Percentiles rank a stretch among this genome's conserved stretches.
These are phyloP conservation scores for Pyrrhia umbra DNA, from an alignment of 2,888 invertebrate species.

Conservation along the genomic window DNA sequence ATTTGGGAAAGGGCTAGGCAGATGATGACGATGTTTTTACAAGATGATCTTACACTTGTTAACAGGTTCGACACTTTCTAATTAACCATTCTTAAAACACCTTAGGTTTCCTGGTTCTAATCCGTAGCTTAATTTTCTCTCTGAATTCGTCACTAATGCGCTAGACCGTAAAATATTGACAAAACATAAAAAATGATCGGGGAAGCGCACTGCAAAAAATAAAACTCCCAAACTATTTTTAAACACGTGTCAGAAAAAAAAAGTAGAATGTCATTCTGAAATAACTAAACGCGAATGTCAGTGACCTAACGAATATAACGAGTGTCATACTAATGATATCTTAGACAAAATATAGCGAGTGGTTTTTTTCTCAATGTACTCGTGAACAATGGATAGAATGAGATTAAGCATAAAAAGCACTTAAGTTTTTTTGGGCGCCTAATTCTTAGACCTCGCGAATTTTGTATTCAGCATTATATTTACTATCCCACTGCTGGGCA, in stretches of 20 bases:
- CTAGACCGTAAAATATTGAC: too few relatives aligned
- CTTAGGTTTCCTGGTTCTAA: too few relatives aligned
- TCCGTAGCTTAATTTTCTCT: too few relatives aligned
- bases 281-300: conserved; percentile 27
- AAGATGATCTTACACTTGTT: too few relatives aligned
- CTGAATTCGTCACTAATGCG: too few relatives aligned
- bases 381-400: conserved; percentile 16
- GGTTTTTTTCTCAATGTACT: conserved; percentile 9
- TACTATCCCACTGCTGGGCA: background rate
- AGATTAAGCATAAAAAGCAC: conserved; percentile 6
- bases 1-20: too few relatives aligned
- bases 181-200: too few relatives aligned
- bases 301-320: conserved; percentile 14
- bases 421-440: background rate
- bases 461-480: too few relatives aligned
- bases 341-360: conserved; percentile 4
- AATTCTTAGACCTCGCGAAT: background rate
- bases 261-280: conserved; percentile 31
- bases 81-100: too few relatives aligned
- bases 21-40: too few relatives aligned
- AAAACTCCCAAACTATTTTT: background rate
- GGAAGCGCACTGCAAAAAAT: conserved; percentile 2
- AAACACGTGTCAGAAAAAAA: conserved; percentile 12
- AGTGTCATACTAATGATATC: conserved; percentile 26
- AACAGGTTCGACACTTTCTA: too few relatives aligned